Conservation (phyloP, 2,888 invertebrate genomes). For the Pristionchus exspectatus region DNA sequence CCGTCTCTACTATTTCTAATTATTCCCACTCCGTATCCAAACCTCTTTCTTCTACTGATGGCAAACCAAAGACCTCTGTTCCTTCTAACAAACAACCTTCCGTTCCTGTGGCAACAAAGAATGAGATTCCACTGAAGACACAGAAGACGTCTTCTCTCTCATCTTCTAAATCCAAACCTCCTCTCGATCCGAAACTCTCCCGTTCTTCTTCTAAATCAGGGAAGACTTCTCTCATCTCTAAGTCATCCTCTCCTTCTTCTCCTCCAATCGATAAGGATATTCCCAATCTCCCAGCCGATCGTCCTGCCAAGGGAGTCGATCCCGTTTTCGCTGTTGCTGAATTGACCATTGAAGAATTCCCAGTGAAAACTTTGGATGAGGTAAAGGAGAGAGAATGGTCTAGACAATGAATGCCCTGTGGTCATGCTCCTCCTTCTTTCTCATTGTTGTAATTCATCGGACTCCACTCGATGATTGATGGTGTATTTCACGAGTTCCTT, state of each 20-base stretch:
- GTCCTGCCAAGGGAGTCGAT: conserved; percentile 45
- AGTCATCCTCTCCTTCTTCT: conserved; percentile 12
- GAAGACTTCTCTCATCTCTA: not conserved
- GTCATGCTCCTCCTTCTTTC: not conserved
- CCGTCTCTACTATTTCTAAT: not conserved
- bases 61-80: not conserved
- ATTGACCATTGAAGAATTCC: conserved; percentile 6
- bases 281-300: conserved; percentile 40
- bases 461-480: not conserved
- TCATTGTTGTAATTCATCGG: not conserved
- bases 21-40: not conserved
- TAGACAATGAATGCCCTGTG: not conserved
- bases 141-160: not conserved
- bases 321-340: conserved; percentile 30
- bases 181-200: not conserved
- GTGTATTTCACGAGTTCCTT: not conserved
- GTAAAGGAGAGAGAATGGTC: not conserved
- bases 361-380: not conserved
- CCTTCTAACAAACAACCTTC: not conserved
- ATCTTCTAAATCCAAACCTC: not conserved
- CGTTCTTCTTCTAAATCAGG: not conserved
- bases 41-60: not conserved
- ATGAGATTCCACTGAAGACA: not conserved
- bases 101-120: not conserved
- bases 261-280: conserved; percentile 24